Percentiles rank a stretch among this genome's conserved stretches.
Conservation (phyloP, 2,797 vertebrate genomes). For the Myotis pilosus region DNA sequence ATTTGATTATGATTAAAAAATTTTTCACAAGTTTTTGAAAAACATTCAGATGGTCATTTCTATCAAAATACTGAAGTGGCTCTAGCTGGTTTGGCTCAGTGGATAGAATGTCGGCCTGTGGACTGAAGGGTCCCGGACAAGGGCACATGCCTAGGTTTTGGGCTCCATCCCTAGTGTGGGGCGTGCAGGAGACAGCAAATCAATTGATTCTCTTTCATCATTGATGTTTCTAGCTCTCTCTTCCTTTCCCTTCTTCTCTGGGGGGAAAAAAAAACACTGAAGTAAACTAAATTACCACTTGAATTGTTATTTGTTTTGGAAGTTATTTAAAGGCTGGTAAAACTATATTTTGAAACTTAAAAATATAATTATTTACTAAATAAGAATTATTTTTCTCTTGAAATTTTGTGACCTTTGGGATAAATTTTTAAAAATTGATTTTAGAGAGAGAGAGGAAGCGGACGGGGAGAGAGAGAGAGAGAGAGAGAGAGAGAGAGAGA, state of each 20-base stretch:
- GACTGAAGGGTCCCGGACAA: too few species aligned
- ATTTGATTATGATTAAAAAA: background rate
- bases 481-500: too few species aligned
- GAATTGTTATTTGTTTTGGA: background rate
- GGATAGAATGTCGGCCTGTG: too few species aligned
- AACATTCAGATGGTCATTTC: constrained; percentile 1
- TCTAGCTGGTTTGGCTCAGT: too few species aligned
- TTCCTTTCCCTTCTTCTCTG: too few species aligned
- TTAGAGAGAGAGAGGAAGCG: background rate
- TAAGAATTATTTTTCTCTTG: constrained; percentile 41
- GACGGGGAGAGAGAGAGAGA: background rate
- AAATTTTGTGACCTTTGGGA: constrained; percentile 31
- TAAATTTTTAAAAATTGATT: constrained; percentile 21
- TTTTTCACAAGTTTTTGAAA: constrained; percentile 1
- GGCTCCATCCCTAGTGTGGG: too few species aligned
- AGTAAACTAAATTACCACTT: background rate
- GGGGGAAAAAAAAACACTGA: background rate
- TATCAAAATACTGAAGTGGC: constrained; percentile 1
- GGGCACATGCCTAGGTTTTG: too few species aligned
- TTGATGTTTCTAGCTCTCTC: too few species aligned
- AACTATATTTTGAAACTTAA: constrained; percentile 21
- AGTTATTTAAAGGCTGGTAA: background rate
- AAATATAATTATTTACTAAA: background rate
- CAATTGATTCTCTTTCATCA: too few species aligned
- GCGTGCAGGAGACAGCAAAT: too few species aligned